Evolutionary conservation across 1,140 invertebrate species (phyloP).

Genomic region (Halesus radiatus): DNA sequence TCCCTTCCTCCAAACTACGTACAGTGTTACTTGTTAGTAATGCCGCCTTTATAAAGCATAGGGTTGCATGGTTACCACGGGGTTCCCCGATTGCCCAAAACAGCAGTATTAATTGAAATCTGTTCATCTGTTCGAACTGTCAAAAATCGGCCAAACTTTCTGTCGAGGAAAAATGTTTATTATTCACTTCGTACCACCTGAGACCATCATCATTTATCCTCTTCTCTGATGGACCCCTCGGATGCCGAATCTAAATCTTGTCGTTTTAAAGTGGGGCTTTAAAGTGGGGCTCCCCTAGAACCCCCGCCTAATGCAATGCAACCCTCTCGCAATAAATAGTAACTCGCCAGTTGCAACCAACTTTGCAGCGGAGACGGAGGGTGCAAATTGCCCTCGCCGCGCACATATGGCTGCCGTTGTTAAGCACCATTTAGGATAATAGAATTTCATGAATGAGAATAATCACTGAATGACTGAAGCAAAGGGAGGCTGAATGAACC

Average conservation of each 20-base stretch:
- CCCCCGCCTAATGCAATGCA: background rate
- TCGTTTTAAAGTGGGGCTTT: background rate
- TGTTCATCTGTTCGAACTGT: too few relatives aligned
- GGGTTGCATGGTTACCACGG: too few relatives aligned
- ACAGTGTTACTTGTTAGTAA: too few relatives aligned
- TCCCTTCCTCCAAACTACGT: too few relatives aligned
- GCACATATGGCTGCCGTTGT: slow-evolving; percentile 54
- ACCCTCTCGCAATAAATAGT: background rate
- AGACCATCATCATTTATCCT: too few relatives aligned
- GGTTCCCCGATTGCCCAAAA: too few relatives aligned
- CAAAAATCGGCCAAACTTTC: too few relatives aligned
- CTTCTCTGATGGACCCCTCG: background rate
- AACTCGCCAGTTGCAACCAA: background rate
- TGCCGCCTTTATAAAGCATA: too few relatives aligned
- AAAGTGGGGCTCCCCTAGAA: slow-evolving; percentile 13
- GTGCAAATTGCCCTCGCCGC: slow-evolving; percentile 53
- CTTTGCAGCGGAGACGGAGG: slow-evolving; percentile 12
- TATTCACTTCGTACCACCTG: too few relatives aligned
- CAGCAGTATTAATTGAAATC: too few relatives aligned
- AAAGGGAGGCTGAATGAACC: slow-evolving; percentile 25
- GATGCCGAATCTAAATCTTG: background rate
- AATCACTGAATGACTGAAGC: slow-evolving; percentile 9
- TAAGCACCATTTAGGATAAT: slow-evolving; percentile 57
- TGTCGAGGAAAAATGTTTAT: too few relatives aligned
- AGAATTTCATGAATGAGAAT: slow-evolving; percentile 52